Evolutionary conservation across 2,797 vertebrate species (phyloP).

Genomic region (Gadopsis bispinosus): DNA sequence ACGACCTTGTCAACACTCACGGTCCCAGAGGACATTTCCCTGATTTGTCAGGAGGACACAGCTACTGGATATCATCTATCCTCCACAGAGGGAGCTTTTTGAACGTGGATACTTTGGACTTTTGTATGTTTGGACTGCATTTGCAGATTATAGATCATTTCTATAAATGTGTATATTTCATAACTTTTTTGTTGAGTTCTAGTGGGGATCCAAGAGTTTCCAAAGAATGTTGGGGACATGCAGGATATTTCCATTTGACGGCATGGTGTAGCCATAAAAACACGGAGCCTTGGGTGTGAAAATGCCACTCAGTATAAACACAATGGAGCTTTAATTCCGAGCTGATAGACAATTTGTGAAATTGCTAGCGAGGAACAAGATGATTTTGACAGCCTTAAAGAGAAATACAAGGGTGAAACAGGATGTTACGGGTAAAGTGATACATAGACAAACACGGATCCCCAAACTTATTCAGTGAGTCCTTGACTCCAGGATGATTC

Average conservation of each 20-base stretch:
- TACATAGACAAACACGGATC: not conserved
- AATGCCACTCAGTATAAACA: not conserved
- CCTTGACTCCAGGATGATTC: not conserved
- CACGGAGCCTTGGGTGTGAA: not conserved
- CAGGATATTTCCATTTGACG: not conserved
- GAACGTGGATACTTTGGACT: conserved; percentile 6
- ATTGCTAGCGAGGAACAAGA: not conserved
- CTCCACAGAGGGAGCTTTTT: not conserved
- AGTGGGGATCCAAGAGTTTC: not conserved
- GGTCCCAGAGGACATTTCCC: conserved; percentile 50
- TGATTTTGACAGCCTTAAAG: not conserved
- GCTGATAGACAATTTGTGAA: not conserved
- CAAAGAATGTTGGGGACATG: not conserved
- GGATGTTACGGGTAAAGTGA: not conserved
- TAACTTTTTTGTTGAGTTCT: not conserved
- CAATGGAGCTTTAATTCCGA: not conserved
- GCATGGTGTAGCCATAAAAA: not conserved
- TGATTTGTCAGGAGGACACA: conserved; percentile 38
- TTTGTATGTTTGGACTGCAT: not conserved
- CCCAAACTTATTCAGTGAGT: not conserved
- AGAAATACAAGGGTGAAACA: not conserved
- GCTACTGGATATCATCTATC: conserved; percentile 24
- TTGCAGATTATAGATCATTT: not conserved
- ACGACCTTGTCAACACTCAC: conserved; percentile 53
- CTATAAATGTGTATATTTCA: not conserved